Evolutionary conservation across 35 echinoderm and acorn worm species (phyloP), one percentile per base, ranked within the genome.

Genomic region (Apostichopus japonicus): DNA sequence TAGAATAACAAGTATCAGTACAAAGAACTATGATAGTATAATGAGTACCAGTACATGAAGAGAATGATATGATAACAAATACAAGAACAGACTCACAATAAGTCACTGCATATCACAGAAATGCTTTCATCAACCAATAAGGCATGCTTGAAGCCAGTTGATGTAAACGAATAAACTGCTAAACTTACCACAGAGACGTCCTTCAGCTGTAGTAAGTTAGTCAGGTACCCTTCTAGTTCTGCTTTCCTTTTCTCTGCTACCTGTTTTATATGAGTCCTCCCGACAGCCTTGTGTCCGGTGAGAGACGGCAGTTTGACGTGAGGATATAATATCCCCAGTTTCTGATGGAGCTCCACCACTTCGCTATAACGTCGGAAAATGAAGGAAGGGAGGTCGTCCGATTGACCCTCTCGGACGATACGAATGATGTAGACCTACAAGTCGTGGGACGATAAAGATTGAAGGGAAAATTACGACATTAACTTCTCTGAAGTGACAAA

Each of bases 291-390:
- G 54, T 91, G 88, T 6, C 93, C 88, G 17, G 79, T 87, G 8
- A 99, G 83, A 25, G 91, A 79, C 1, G 95, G 93, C 14, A 96
- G 80, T n/a, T 92, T 89, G 5, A 55, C 59, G 53, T 93, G 81
- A 4, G 95, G 97, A 55, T 83, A 93, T 58, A 96, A 56, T 55
- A 94, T 79, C 25, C 93, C 91, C 1, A 99, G 83, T 54, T 99
- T 96, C 27, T 95, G 77, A 55, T 93, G 80, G 53, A 99, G 93
- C 70, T 99, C 97, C 53, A 87, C 87, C 56, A 99, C 94, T 78
- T 96, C 97, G 21, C 95, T 96, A 95, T 93, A 99, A 0, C 95
- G 91, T 15, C 97, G 77, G 93, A 99, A 99, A 67, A 99, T 99
- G 90, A 99, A 99, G 4, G 95, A 78, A 16, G 97, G 97, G 4